Base-by-base conservation (phyloP, 1,140 invertebrate genomes). In the Vollenhovia emeryi region DNA sequence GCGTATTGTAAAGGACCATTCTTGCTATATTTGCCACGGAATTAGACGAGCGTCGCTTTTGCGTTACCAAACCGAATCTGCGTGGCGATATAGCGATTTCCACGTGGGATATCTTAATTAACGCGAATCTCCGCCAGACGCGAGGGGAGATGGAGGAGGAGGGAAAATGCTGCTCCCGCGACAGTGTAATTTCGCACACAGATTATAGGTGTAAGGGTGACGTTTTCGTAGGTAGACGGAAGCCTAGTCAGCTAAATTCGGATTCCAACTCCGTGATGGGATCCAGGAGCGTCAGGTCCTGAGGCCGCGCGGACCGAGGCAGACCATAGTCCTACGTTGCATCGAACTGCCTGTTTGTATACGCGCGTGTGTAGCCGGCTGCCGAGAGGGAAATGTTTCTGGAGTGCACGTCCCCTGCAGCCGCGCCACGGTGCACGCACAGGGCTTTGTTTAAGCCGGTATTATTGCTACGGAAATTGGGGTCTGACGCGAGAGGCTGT, bases 381-480 rank as follows among this genome's bases (percentile, higher is more conserved):
- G n/a, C 40, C 24, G 48, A 82, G 60, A 30, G 43, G 57, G 50
- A 43, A 73, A 73, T 64, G 55, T 40, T 76, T 84, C 80, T 84
- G 80, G 43, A 75, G 69, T 86, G 69, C 68, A 55, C 60, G 68
- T 82, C 78, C 78, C 50, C 78, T 84, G 59, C 60, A 84, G 71
- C 60, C 74, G 64, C 45, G 55, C 80, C 64, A 68, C 40, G 84
- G 45, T 73, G 64, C 55, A 87, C 36, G 55, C 64, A 71, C 30
- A 36, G 48, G 40, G 74, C 87, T 84, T 89, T 75, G 85, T 76
- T 84, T 55, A 78, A 89, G 73, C 64, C 27, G 48, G 55, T 87
- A 88, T 88, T 87, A 89, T 86, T 87, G 75, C 45, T 75, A 52
- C 68, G 79, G 85, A 89, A 88, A 89, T 89, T 89, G 84, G 68